Conservation (phyloP, 1,140 invertebrate species). For the Hesperophylax magnus region DNA sequence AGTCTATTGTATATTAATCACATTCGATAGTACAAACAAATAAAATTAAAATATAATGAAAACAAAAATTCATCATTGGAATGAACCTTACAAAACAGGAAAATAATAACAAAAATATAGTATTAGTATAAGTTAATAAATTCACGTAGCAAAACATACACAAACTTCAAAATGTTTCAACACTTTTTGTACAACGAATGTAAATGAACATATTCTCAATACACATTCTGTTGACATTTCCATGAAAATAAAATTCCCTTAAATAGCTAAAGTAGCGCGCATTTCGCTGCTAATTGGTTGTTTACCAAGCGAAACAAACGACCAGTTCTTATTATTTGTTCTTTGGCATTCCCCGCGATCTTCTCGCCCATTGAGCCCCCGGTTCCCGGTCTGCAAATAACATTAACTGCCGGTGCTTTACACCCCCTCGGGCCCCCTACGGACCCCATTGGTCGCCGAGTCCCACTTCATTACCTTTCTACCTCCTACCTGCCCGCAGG, state of each 20-base stretch:
- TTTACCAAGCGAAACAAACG: neutral
- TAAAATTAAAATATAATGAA: too few relatives aligned
- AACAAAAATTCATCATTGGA: too few relatives aligned
- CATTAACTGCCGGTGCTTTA: neutral
- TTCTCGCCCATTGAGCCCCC: neutral
- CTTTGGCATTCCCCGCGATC: slow-evolving; percentile 2
- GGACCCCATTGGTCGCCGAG: neutral
- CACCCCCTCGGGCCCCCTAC: neutral
- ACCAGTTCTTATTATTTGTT: neutral
- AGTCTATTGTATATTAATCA: too few relatives aligned
- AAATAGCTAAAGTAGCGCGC: neutral
- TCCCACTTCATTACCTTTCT: neutral
- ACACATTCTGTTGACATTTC: neutral
- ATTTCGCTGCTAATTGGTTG: neutral
- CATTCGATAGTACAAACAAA: too few relatives aligned
- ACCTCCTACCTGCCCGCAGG: too few relatives aligned
- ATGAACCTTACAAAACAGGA: too few relatives aligned
- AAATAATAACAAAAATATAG: too few relatives aligned
- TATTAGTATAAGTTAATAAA: too few relatives aligned
- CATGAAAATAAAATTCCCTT: neutral
- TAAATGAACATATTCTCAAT: too few relatives aligned
- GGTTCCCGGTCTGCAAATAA: neutral
- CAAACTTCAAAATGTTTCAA: too few relatives aligned
- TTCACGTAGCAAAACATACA: too few relatives aligned
- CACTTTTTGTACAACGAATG: too few relatives aligned